Percentiles rank a stretch among this genome's conserved stretches.
phyloP scores from a whole-genome alignment of 2,888 invertebrate species.

The Troides oblongomaculatus region DNA sequence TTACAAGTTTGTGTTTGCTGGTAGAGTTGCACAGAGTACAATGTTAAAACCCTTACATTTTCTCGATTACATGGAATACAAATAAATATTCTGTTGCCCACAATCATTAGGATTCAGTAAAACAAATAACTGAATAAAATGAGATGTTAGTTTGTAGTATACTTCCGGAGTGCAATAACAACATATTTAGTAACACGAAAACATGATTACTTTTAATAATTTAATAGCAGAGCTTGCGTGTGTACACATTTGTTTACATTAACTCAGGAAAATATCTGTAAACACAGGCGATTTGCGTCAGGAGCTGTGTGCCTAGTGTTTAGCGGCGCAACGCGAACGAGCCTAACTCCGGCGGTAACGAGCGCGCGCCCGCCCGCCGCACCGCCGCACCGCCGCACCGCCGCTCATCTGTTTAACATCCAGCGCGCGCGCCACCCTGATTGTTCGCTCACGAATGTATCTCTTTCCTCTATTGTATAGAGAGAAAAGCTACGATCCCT shows the following conservation, averaged over 20 bases:
- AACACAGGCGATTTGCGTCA: slow-evolving; percentile 56
- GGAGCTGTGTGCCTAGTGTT: slow-evolving; percentile 53
- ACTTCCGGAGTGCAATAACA: too few species aligned
- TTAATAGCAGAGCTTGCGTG: slow-evolving; percentile 2
- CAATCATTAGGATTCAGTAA: too few species aligned
- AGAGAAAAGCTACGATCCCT: slow-evolving; percentile 28
- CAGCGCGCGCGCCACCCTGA: slow-evolving; percentile 35
- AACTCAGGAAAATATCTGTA: slow-evolving; percentile 21
- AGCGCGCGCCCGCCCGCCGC: slow-evolving; percentile 32
- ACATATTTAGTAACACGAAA: slow-evolving; percentile 1
- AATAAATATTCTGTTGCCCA: too few species aligned
- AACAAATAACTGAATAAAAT: too few species aligned
- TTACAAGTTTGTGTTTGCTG: background rate
- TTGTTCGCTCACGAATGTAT: slow-evolving; percentile 43
- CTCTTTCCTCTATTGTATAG: slow-evolving; percentile 27
- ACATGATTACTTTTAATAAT: slow-evolving; percentile 2
- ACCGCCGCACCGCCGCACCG: slow-evolving; percentile 49
- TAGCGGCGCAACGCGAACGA: slow-evolving; percentile 59
- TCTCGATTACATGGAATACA: background rate
- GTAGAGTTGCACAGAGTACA: background rate
- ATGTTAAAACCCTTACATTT: background rate
- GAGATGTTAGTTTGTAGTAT: too few species aligned
- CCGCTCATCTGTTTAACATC: slow-evolving; percentile 49
- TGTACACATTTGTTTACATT: slow-evolving; percentile 15
- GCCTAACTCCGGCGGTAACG: slow-evolving; percentile 48